Conservation (phyloP, 2,888 invertebrate species). For the Metopia argyrocephala region DNA sequence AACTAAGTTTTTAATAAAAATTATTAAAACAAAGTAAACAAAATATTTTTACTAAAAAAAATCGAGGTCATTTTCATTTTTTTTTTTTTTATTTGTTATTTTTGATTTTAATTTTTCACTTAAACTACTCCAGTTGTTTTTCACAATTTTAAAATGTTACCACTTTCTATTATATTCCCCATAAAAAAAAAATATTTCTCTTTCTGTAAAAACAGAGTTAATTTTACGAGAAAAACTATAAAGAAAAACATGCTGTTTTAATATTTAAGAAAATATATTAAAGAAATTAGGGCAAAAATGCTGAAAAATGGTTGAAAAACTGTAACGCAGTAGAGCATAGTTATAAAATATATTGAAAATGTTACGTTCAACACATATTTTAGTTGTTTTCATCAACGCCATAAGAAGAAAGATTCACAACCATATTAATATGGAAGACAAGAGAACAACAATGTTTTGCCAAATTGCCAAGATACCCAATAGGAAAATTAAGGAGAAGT, state of each 20-base stretch:
- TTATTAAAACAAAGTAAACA: no score
- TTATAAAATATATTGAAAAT: conserved; percentile 15
- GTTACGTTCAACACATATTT: conserved; percentile 24
- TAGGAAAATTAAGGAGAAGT: background rate
- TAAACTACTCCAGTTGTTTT: background rate
- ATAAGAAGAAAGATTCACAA: conserved; percentile 2
- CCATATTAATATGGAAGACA: background rate
- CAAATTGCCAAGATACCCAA: background rate
- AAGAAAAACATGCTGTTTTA: background rate
- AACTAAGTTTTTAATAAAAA: no score
- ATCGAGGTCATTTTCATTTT: no score
- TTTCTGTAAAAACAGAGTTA: background rate
- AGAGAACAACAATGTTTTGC: background rate
- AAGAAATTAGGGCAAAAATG: background rate
- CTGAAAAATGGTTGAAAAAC: background rate
- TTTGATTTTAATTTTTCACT: background rate
- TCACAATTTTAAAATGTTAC: background rate
- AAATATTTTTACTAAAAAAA: no score
- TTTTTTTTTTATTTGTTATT: background rate
- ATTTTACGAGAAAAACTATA: conserved; percentile 25
- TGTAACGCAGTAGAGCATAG: background rate
- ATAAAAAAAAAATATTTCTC: no score
- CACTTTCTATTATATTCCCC: background rate
- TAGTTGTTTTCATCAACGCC: conserved; percentile 21
- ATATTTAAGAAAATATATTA: background rate